Base-by-base conservation (phyloP, 2,888 invertebrate species). In the Tillus elongatus region DNA sequence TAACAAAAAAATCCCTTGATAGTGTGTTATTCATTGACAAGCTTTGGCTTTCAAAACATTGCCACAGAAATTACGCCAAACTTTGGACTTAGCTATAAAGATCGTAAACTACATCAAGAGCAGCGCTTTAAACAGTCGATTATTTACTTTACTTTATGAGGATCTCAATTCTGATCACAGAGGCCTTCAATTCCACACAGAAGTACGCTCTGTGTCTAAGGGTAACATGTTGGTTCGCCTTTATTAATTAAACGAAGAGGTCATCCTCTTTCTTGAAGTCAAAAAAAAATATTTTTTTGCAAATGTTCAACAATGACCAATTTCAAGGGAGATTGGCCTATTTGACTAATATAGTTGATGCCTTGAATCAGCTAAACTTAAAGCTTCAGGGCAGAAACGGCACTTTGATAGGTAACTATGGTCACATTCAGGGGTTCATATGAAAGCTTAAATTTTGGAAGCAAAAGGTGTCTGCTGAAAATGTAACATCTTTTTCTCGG, bases 41-140 rank as follows among this genome's bases (percentile, higher is more conserved):
- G n/a, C n/a, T n/a, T n/a, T n/a, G n/a, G 19, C 32, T 32, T 26
- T 36, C 24, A 36, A 36, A 36, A 37, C 33, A 19, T 29, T 40
- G 33, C 29, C 37, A 36, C 40, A 40, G 26, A 27, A 36, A 19
- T 39, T 36, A 30, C 36, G 19, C 30, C 39, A 35, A 29, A n/a
- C n/a, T n/a, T n/a, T n/a, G n/a, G n/a, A n/a, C n/a, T n/a, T n/a
- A n/a, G n/a, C n/a, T n/a, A n/a, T n/a, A n/a, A n/a, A n/a, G n/a
- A n/a, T n/a, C n/a, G n/a, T n/a, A n/a, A n/a, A n/a, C n/a, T n/a
- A n/a, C n/a, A n/a, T n/a, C n/a, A n/a, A n/a, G n/a, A n/a, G n/a
- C n/a, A n/a, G n/a, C n/a, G n/a, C n/a, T n/a, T n/a, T n/a, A n/a
- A n/a, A n/a, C n/a, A n/a, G n/a, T n/a, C n/a, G n/a, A n/a, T n/a